These are phyloP conservation scores for Podargus strigoides DNA, from an alignment of 2,797 vertebrate species.

Conservation along the genomic window DNA sequence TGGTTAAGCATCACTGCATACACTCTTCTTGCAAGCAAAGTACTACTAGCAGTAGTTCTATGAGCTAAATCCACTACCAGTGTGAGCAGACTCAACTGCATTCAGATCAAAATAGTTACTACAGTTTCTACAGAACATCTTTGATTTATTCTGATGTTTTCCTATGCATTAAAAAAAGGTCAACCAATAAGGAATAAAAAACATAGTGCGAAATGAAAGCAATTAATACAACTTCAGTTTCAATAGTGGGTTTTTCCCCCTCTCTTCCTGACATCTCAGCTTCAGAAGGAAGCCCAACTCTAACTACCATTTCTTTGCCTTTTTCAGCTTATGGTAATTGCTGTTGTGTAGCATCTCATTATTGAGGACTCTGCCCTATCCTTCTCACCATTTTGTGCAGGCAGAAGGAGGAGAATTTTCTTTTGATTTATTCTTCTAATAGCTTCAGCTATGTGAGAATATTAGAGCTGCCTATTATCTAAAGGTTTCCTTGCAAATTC, in stretches of 20 bases:
- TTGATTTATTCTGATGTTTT: neutral
- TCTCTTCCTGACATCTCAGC: neutral
- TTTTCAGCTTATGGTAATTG: neutral
- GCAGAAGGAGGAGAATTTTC: neutral
- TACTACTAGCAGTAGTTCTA: neutral
- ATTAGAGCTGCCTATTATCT: constrained; percentile 10
- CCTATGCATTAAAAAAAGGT: neutral
- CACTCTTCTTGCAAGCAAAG: neutral
- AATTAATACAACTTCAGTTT: neutral
- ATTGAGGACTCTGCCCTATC: neutral
- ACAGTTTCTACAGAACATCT: neutral
- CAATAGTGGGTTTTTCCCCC: rapidly evolving
- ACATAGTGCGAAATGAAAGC: neutral
- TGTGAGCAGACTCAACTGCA: neutral
- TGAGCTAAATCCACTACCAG: neutral
- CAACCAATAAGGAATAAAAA: neutral
- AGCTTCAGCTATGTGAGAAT: neutral
- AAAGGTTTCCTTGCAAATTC: constrained; percentile 40
- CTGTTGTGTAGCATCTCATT: neutral
- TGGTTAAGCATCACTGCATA: neutral
- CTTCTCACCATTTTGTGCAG: neutral
- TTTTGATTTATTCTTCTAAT: constrained; percentile 30
- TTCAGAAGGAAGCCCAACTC: neutral
- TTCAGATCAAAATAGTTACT: neutral
- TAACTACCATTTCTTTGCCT: neutral